Evolutionary conservation across 2,797 vertebrate species (phyloP), one percentile per base, ranked within the genome.

Genomic region (Malurus leucopterus): DNA sequence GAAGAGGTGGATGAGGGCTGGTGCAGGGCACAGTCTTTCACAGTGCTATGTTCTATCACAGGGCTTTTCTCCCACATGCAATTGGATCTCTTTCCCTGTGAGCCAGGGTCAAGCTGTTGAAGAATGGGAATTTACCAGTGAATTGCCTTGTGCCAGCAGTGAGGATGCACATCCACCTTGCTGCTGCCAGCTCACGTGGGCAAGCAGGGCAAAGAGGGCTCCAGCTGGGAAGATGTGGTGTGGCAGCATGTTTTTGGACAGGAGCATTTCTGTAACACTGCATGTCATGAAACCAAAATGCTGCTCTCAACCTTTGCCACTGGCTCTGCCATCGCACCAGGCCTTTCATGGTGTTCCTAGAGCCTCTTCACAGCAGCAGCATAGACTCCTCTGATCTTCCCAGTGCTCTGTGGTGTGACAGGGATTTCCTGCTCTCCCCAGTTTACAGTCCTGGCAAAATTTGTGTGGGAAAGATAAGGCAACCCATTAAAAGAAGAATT

Each of bases 151-250:
- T 34, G n/a, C 38, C n/a, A 9, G 12, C 32, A 63, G 21, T 1
- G 1, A 68, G 51, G 44, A 57, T 5, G 12, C n/a, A 6, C 1
- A 0, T 18, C 47, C 40, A 11, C 21, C 2, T 32, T 43, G 40
- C 58, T 65, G 54, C 22, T 47, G 30, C 21, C 44, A 53, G 32
- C 50, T 68, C 4, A 0, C 3, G 16, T 11, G n/a, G 57, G 61
- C n/a, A 54, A 63, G 44, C 36, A 38, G 34, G 36, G 38, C 53
- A 50, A 30, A 24, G 49, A 44, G 29, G 36, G 17, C 18, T 63
- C 8, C 0, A 30, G 67, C 32, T 19, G 44, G 57, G n/a, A 73
- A 76, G 55, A 9, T 36, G 24, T 2, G 10, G 6, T 36, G 24
- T 2, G 10, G 6, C 1, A 26, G 54, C 0, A 0, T 30, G n/a